Conservation (phyloP, 2,113 vertebrate species). For the Platichthys flesus region DNA sequence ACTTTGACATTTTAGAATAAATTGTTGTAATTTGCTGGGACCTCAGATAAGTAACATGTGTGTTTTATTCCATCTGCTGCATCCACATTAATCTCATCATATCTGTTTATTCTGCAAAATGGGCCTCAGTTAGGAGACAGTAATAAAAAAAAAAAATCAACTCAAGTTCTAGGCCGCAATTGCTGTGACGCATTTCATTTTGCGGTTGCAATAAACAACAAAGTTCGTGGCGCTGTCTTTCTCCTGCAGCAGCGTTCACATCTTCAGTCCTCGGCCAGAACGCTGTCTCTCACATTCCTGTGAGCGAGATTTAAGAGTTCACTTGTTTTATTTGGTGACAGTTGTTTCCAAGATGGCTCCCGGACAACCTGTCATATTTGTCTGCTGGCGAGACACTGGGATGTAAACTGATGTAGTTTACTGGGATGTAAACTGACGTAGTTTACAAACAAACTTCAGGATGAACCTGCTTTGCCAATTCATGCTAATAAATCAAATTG, state of each 20-base stretch:
- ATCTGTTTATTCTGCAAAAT: not conserved
- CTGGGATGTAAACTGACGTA: not conserved
- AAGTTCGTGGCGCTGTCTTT: not conserved
- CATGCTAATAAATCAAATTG: too few relatives aligned
- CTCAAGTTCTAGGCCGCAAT: not conserved
- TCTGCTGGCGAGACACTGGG: conserved; percentile 4
- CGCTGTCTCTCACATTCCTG: conserved; percentile 28
- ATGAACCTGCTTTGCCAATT: not conserved
- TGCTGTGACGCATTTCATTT: not conserved
- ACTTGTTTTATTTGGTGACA: conserved; percentile 18
- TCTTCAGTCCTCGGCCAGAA: conserved; percentile 5
- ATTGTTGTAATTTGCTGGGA: not conserved
- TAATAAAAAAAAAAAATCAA: not conserved
- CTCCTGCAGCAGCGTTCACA: conserved; percentile 2
- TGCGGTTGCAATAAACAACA: not conserved
- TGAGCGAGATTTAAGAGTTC: conserved; percentile 11
- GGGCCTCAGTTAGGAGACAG: not conserved
- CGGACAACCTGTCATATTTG: conserved; percentile 9
- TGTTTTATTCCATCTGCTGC: too few relatives aligned
- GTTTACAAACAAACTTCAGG: not conserved
- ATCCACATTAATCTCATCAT: too few relatives aligned
- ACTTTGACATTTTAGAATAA: too few relatives aligned
- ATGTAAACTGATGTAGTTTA: too few relatives aligned
- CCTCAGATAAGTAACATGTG: not conserved
- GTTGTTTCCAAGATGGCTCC: not conserved